Conservation (phyloP, 1,140 invertebrate species). For the Physella acuta region DNA sequence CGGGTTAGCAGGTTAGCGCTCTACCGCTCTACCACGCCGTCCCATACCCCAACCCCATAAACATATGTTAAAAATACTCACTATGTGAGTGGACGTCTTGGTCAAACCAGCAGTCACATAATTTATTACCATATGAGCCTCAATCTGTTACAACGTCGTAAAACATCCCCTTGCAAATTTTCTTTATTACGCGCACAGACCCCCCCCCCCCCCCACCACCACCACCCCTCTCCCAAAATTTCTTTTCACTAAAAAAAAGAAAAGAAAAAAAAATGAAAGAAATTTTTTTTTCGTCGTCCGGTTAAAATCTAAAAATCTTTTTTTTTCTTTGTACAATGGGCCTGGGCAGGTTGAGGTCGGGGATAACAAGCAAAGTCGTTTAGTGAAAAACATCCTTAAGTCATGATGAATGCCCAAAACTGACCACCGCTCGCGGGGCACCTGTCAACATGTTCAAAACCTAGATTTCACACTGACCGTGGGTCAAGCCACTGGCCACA, state of each 20-base stretch:
- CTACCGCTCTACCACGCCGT: too few species aligned
- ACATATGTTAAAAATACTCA: too few species aligned
- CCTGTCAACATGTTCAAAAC: conserved; percentile 21
- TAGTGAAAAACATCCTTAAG: conserved; percentile 19
- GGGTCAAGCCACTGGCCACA: conserved; percentile 15
- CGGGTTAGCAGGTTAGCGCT: too few species aligned
- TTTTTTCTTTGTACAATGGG: neutral
- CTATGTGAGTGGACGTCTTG: too few species aligned
- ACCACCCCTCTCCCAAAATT: neutral
- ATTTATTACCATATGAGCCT: too few species aligned
- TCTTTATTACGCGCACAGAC: neutral
- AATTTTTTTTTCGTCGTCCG: too few species aligned
- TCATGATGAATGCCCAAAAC: conserved; percentile 14
- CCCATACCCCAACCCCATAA: too few species aligned
- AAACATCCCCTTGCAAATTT: neutral
- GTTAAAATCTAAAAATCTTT: conserved; percentile 13
- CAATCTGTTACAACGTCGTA: too few species aligned
- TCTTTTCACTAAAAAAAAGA: neutral
- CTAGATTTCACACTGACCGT: neutral
- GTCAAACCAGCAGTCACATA: too few species aligned
- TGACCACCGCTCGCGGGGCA: conserved; percentile 17
- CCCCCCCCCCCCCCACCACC: too few species aligned
- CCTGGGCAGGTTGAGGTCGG: neutral
- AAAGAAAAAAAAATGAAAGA: neutral
- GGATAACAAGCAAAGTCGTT: conserved; percentile 4